Evolutionary conservation across 2,113 vertebrate genomes (phyloP), one percentile per base, ranked within the genome.

Genomic region (Caranx melampygus): DNA sequence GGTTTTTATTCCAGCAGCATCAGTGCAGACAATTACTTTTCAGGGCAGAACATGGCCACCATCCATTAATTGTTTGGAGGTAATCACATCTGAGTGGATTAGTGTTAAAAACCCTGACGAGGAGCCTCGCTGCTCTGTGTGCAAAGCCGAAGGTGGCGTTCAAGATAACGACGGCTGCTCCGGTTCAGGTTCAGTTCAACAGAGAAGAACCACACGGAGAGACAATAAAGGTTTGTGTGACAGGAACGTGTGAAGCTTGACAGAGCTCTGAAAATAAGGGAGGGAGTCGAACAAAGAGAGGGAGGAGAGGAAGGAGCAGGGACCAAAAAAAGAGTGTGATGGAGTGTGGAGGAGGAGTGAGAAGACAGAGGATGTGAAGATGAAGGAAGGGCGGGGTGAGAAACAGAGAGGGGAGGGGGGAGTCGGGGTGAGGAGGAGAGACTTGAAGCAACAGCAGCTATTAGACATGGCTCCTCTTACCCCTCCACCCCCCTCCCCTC

Each of bases 311-410:
- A 26, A 26, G 35, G 66, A 55, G 63, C 10, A n/a, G 57, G 58
- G 72, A 52, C 40, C n/a, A 5, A 49, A 16, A n/a, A 34, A 34
- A 55, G 68, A 68, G 58, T 66, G 63, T 34, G 73, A 83, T 47
- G 63, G 75, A 79, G 64, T 62, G 73, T 57, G 78, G 72, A 67
- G 79, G 60, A 54, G 66, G 66, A 59, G 33, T 37, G 47, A 44
- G 47, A 66, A 21, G 37, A 68, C 34, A 54, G 34, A 62, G 58
- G 37, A 35, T 42, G 74, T 47, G 75, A 67, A 70, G 34, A 73
- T 11, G 69, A 13, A 14, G 35, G 42, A 68, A 65, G 34, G 20
- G 54, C 5, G 62, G 64, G 40, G 47, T 51, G 67, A 70, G 49
- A 79, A 76, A 44, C 26, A 2, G 34, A 16, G 42, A 31, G 21